Evolutionary conservation across 2,113 vertebrate genomes (phyloP), one percentile per base, ranked within the genome.

Genomic region (Xenopus laevis): DNA sequence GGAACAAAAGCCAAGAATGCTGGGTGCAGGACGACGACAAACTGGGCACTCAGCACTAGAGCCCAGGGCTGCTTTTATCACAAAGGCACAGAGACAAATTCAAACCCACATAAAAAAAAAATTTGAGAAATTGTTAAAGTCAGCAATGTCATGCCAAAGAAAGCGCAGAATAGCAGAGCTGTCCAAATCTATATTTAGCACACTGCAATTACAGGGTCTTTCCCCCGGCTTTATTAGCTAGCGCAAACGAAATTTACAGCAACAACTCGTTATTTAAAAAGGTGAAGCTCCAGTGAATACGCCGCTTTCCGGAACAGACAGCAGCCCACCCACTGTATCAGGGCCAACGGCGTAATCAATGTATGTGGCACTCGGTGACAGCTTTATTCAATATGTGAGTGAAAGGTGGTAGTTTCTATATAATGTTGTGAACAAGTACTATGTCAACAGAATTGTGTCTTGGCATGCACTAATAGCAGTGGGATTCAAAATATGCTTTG

Each of bases 131-230:
- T 65, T 65, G 63, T 65, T 46, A 46, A 65, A 65, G 63, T 65
- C 63, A 65, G 63, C 63, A 65, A 65, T 65, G 63, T 65, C 33
- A 65, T 17, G 63, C 40, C n/a, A 16, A 46, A 65, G 63, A 46
- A 65, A 44, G 63, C 18, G 33, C 63, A 46, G 44, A 46, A 40
- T 20, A 18, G 63, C 63, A n/a, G 63, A 45, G 30, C 40, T 40
- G 33, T 65, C 63, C 63, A 33, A 13, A 10, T 45, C 63, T 65
- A 65, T 65, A 45, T 33, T 65, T 65, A 65, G 63, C 63, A 2
- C 63, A 11, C 63, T 65, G 63, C 63, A 65, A 65, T 65, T 65
- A 65, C 63, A 10, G 63, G 30, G 63, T 65, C 63, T 45, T 46
- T 46, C 63, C 30, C 63, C 33, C n/a, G n/a, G 10, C 33, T 65